phyloP scores from a whole-genome alignment of 2,113 vertebrate genomes.

The Reinhardtius hippoglossoides region DNA sequence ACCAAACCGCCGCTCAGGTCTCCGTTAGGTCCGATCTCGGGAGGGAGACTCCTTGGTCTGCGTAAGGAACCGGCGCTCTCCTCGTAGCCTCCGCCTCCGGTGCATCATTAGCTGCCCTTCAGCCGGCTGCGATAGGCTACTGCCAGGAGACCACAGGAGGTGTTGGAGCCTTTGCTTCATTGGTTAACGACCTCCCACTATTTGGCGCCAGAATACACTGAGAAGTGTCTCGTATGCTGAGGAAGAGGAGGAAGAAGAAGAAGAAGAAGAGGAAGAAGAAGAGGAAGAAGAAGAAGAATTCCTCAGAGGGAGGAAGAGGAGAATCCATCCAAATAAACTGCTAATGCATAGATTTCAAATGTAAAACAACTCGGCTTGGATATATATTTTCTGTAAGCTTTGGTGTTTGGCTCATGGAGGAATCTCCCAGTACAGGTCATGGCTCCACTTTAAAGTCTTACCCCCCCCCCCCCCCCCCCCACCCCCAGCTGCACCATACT shows the following conservation, averaged over 20 bases:
- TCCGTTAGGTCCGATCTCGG: slow-evolving; percentile 35
- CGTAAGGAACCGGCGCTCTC: slow-evolving; percentile 48
- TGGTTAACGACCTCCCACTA: slow-evolving; percentile 72
- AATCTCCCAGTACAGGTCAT: too few relatives aligned
- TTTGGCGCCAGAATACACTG: slow-evolving; percentile 41
- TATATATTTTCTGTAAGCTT: too few relatives aligned
- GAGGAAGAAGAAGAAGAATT: background rate
- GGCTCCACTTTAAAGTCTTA: too few relatives aligned
- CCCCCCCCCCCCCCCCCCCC: too few relatives aligned
- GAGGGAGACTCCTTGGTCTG: slow-evolving; percentile 51
- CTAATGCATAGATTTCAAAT: too few relatives aligned
- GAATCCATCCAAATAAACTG: background rate
- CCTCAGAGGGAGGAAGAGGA: background rate
- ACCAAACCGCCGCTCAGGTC: background rate
- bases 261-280: background rate
- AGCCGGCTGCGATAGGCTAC: slow-evolving; percentile 73
- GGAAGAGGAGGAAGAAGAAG: slow-evolving; percentile 4
- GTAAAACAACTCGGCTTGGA: too few relatives aligned
- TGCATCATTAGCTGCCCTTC: slow-evolving; percentile 60
- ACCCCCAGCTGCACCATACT: background rate
- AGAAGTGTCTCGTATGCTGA: slow-evolving; percentile 39
- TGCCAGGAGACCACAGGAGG: slow-evolving; percentile 80
- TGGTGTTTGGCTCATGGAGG: too few relatives aligned
- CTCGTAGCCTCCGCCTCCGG: slow-evolving; percentile 73
- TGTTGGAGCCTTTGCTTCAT: slow-evolving; percentile 60